phyloP scores from a whole-genome alignment of 2,113 vertebrate species.

The Paedocypris sp. region DNA sequence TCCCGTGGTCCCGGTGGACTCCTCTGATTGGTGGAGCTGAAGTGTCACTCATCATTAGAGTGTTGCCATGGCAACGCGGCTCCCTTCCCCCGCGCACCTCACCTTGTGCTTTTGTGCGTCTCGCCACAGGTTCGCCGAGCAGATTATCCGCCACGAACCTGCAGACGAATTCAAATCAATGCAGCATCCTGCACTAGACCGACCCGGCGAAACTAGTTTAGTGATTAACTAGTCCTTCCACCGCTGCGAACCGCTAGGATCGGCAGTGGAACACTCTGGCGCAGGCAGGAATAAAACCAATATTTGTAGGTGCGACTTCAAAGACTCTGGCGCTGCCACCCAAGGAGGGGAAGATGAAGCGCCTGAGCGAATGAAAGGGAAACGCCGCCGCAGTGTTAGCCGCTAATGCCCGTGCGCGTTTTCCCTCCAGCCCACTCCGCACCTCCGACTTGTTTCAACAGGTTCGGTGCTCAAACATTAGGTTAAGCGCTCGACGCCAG shows the following conservation, averaged over 20 bases:
- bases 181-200: too few species aligned
- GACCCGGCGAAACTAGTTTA: neutral
- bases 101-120: neutral
- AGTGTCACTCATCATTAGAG: conserved; percentile 1
- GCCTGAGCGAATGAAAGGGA: neutral
- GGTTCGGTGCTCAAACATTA: neutral
- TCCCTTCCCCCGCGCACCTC: neutral
- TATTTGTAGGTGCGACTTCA: conserved; percentile 6
- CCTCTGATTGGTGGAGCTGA: conserved; percentile 6
- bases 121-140: too few species aligned
- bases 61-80: conserved; percentile 2
- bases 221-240: neutral
- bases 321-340: neutral
- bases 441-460: neutral
- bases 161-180: too few species aligned
- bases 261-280: too few species aligned
- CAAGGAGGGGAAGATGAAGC: neutral
- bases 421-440: neutral
- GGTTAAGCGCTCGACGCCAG: neutral
- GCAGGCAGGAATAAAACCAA: neutral
- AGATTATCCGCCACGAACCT: neutral
- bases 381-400: neutral
- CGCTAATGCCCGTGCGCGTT: neutral
- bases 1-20: neutral
- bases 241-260: too few species aligned